phyloP scores from a whole-genome alignment of 2,797 vertebrate species.

The Dipus sagitta region DNA sequence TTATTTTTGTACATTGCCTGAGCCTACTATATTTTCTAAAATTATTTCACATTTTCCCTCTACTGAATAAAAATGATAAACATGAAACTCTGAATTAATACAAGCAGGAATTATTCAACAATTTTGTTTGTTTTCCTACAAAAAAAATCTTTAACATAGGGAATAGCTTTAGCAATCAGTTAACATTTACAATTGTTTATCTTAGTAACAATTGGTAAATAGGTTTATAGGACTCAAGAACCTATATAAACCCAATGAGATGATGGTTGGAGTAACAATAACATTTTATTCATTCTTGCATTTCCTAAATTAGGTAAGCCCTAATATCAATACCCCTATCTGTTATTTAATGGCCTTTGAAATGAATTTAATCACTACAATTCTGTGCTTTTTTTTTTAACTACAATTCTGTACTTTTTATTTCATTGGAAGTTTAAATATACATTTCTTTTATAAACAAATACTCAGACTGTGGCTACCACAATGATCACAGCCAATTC shows the following conservation, averaged over 20 bases:
- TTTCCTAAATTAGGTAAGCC: constrained; percentile 40
- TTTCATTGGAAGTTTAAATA: constrained; percentile 48
- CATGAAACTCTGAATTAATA: constrained; percentile 59
- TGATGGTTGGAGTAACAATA: constrained; percentile 46
- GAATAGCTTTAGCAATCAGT: constrained; percentile 33
- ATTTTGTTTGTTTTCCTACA: constrained; percentile 11
- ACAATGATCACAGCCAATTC: constrained; percentile 41
- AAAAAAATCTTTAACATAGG: constrained; percentile 38
- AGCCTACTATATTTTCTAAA: constrained; percentile 70
- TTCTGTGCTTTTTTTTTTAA: constrained; percentile 17
- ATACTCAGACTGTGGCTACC: not conserved
- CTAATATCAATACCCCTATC: constrained; percentile 1
- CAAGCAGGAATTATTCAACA: constrained; percentile 33
- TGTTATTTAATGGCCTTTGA: constrained; percentile 5
- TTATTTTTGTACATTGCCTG: constrained; percentile 73
- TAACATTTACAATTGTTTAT: constrained; percentile 69
- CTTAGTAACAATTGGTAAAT: constrained; percentile 54
- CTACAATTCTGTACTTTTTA: constrained; percentile 33
- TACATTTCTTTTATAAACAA: constrained; percentile 65
- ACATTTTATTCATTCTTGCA: constrained; percentile 71
- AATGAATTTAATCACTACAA: constrained; percentile 67
- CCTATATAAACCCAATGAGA: constrained; percentile 67
- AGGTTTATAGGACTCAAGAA: constrained; percentile 69
- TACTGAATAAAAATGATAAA: constrained; percentile 66
- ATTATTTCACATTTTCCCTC: constrained; percentile 71